Percentiles rank a stretch among this genome's conserved stretches.
Evolutionary conservation across 2,888 invertebrate species (phyloP).

Genomic region (Fissipunctia ypsillon): DNA sequence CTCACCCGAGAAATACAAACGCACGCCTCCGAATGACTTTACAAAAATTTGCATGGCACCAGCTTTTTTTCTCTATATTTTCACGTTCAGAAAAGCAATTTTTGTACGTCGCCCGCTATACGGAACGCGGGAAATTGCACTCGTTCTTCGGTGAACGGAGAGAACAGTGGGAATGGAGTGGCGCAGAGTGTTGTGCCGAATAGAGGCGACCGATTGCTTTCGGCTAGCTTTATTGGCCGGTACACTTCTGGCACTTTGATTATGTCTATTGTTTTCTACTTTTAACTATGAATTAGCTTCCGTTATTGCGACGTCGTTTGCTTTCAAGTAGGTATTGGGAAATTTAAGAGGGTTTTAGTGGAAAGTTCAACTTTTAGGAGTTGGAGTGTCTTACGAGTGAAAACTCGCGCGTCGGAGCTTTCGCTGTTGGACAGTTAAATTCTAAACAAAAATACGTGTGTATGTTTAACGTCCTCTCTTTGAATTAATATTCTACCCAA

Average conservation of each 20-base stretch:
- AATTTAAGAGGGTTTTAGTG: constrained; percentile 12
- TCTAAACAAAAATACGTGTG: background rate
- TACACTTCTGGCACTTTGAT: constrained; percentile 75
- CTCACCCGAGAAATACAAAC: constrained; percentile 89
- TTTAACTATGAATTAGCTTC: constrained; percentile 45
- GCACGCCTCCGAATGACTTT: constrained; percentile 90
- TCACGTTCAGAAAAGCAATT: constrained; percentile 89
- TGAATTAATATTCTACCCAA: constrained; percentile 30
- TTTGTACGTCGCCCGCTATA: constrained; percentile 88
- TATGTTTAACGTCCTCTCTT: background rate
- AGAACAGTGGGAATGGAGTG: constrained; percentile 85
- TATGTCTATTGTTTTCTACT: constrained; percentile 64
- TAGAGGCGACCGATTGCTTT: constrained; percentile 84
- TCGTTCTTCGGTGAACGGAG: constrained; percentile 82
- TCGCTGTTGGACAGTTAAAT: background rate
- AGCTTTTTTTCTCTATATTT: constrained; percentile 86
- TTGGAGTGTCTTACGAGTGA: background rate
- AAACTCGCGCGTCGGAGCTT: background rate
- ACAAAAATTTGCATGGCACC: constrained; percentile 89
- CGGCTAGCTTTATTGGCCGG: constrained; percentile 80
- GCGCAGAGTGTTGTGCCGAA: constrained; percentile 81
- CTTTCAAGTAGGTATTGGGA: constrained; percentile 25
- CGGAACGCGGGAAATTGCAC: constrained; percentile 89
- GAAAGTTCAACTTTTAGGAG: constrained; percentile 8
- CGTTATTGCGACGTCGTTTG: constrained; percentile 35